phyloP scores from a whole-genome alignment of 2,113 vertebrate species.

The Stictonetta naevosa region DNA sequence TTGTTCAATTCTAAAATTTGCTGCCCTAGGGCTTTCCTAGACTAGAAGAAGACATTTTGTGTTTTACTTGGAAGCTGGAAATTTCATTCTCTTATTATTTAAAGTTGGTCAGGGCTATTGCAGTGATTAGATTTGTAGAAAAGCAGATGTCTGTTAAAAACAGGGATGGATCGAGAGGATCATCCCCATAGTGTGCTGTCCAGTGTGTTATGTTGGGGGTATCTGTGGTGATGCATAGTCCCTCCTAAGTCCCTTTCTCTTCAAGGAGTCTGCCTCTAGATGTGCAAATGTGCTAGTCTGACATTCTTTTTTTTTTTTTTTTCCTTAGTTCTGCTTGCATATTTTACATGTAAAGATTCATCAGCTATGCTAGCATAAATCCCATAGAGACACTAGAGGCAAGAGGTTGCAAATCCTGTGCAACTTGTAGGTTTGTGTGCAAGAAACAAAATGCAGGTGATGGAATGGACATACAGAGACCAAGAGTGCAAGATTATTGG shows the following conservation, averaged over 20 bases:
- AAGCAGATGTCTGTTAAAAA: not conserved
- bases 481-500: not conserved
- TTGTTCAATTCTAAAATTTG: not conserved
- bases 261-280: not conserved
- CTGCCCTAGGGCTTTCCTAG: not conserved
- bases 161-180: not conserved
- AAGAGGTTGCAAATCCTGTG: not conserved
- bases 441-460: not conserved
- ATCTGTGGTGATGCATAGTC: not conserved
- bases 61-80: not conserved
- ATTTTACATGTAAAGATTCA: not conserved
- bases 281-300: not conserved
- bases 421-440: not conserved
- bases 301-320: not conserved
- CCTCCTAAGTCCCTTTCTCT: not conserved
- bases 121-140: not conserved
- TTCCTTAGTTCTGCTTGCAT: not conserved
- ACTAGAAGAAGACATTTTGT: not conserved
- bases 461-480: not conserved
- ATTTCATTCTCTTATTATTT: not conserved
- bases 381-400: not conserved
- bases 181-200: fast-evolving
- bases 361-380: not conserved
- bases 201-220: not conserved
- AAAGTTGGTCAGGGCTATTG: not conserved